Percentiles rank a stretch among this genome's conserved stretches.
These are phyloP conservation scores for Ptilorrhoa leucosticta DNA, from an alignment of 2,113 vertebrate genomes.

Conservation along the genomic window DNA sequence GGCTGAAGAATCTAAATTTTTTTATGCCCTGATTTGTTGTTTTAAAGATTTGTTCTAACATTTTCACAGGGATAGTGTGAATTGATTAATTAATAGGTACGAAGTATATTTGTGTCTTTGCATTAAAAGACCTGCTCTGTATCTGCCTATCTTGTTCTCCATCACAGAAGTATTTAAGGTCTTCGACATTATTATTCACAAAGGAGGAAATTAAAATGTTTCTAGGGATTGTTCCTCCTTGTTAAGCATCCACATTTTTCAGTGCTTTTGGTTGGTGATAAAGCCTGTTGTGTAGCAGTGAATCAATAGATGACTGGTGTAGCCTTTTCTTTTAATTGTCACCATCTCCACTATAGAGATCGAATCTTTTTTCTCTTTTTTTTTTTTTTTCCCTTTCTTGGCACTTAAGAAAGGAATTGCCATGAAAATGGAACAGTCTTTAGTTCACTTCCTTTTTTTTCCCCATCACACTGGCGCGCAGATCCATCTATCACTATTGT, in stretches of 20 bases:
- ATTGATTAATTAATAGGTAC: background rate
- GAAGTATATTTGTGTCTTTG: background rate
- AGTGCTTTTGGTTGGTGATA: background rate
- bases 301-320: constrained; percentile 25
- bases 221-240: background rate
- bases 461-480: rapidly evolving
- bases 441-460: background rate
- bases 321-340: constrained; percentile 46
- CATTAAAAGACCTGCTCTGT: background rate
- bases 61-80: background rate
- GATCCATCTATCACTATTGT: background rate
- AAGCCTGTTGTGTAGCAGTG: background rate
- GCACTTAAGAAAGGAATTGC: background rate
- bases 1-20: background rate
- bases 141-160: background rate
- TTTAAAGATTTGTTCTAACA: background rate
- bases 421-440: background rate
- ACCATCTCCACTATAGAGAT: background rate
- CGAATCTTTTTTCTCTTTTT: rapidly evolving
- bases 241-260: background rate
- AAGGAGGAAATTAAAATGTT: constrained; percentile 14
- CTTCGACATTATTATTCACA: background rate
- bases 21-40: background rate
- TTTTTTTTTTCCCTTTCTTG: background rate
- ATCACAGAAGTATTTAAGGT: background rate